Evolutionary conservation across 2,888 invertebrate species (phyloP).

Genomic region (Zeuzera pyrina): DNA sequence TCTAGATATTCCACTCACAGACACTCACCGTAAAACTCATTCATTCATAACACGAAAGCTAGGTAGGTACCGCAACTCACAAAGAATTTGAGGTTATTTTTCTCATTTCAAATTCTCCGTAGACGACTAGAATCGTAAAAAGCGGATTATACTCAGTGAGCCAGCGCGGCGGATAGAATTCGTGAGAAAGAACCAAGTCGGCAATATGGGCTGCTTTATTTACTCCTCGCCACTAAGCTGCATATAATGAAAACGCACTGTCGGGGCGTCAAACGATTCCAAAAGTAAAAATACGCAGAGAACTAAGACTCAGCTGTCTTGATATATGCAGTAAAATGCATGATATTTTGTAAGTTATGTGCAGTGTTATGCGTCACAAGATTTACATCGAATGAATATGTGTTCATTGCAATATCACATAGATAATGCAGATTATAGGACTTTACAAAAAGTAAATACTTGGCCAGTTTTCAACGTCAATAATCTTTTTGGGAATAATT

Average conservation of each 20-base stretch:
- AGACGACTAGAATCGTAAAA: slow-evolving; percentile 68
- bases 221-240: slow-evolving; percentile 67
- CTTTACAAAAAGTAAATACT: no score
- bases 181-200: slow-evolving; percentile 57
- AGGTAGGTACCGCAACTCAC: slow-evolving; percentile 41
- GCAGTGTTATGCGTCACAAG: no score
- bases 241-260: slow-evolving; percentile 73
- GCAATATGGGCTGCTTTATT: slow-evolving; percentile 69
- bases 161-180: slow-evolving; percentile 57
- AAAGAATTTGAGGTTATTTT: slow-evolving; percentile 63
- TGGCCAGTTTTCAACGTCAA: no score
- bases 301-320: slow-evolving; percentile 19
- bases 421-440: no score
- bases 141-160: slow-evolving; percentile 63
- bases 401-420: no score
- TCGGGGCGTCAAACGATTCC: slow-evolving; percentile 56
- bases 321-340: slow-evolving; percentile 25
- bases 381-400: no score
- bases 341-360: background rate
- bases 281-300: slow-evolving; percentile 41
- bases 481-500: no score
- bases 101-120: slow-evolving; percentile 67
- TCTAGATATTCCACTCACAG: no score
- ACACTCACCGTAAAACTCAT: no score
- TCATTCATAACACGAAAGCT: slow-evolving; percentile 48